A percentile compares a stretch with the other conserved stretches of the same genome.
phyloP scores from a whole-genome alignment of 2,113 vertebrate genomes.

The Labeo catla region DNA sequence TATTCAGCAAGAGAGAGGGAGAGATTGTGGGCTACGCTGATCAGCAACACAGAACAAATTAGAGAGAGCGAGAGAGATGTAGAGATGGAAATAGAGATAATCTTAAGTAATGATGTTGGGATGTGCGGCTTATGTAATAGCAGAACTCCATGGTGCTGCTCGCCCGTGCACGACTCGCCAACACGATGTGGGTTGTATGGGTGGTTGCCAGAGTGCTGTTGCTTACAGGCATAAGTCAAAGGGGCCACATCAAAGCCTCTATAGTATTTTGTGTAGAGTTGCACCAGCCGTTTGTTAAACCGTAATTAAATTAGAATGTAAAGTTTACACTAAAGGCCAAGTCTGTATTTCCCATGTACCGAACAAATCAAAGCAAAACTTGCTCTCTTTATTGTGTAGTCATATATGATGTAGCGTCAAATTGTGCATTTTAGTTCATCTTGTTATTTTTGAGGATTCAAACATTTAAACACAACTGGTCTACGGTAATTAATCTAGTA shows the following conservation, averaged over 20 bases:
- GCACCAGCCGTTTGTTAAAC: conserved; percentile 2
- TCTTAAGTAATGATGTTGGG: not conserved
- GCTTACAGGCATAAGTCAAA: conserved; percentile 5
- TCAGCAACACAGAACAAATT: not conserved
- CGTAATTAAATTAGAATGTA: not conserved
- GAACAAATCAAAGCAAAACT: not conserved
- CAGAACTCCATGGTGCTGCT: not conserved
- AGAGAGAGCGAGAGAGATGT: conserved; percentile 3
- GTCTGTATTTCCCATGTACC: not conserved
- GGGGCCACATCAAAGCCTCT: not conserved
- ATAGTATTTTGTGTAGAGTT: not conserved
- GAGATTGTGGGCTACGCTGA: conserved; percentile 27
- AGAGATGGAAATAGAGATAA: conserved; percentile 31
- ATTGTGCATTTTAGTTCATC: too few species aligned
- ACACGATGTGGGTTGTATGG: conserved; percentile 19
- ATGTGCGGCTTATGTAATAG: conserved; percentile 12
- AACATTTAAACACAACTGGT: too few species aligned
- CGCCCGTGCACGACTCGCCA: not conserved
- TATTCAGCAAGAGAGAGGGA: conserved; percentile 32
- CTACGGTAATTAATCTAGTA: too few species aligned
- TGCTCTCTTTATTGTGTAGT: not conserved
- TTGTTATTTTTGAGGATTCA: too few species aligned
- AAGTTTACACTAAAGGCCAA: not conserved
- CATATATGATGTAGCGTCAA: not conserved
- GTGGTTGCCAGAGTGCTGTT: conserved; percentile 16